Evolutionary conservation across 2,797 vertebrate genomes (phyloP), one percentile per base, ranked within the genome.

Genomic region (Acanthurus leucopareius): DNA sequence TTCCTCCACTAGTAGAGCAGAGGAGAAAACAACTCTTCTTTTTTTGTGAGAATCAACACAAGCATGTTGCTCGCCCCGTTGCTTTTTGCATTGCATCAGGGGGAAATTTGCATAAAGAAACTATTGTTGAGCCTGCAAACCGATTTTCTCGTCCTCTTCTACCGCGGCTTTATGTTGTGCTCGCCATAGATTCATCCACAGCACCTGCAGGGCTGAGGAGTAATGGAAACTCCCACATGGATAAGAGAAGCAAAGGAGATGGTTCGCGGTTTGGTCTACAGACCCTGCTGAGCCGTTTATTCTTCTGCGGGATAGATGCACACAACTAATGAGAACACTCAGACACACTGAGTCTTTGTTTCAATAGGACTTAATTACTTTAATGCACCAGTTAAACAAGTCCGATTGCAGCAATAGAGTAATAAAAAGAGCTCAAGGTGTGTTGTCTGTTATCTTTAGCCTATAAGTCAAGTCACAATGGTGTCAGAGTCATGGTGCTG

Each of bases 401-500:
- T 11, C 10, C 38, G 35, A 61, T 40, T 19, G 65, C 53, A 45
- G 53, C 61, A 14, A 70, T 77, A 32, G 40, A 15, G 63, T 54
- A 49, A 66, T 51, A 53, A 54, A 56, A 63, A 52, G 40, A 58
- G 10, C 47, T 49, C 3, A 7, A 13, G 22, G 54, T 56, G 60
- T 22, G 70, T n/a, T 56, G 15, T 7, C 28, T 61, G 68, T 75
- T 86, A 83, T 85, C 83, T 88, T 79, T 20, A 82, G 68, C 57
- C 70, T 76, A 60, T 79, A 5, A 32, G 76, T 87, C 80, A 67
- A 75, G 72, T 66, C 52, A 73, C 66, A 77, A 38, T 61, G 69
- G 75, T 77, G 60, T 88, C 82, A 77, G 20, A 85, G 78, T 51
- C 77, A 6, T 60, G 68, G 35, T 66, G 76, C 66, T 82, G 82